Evolutionary conservation across 2,888 invertebrate species (phyloP).

Genomic region (Aspidapion aeneum): DNA sequence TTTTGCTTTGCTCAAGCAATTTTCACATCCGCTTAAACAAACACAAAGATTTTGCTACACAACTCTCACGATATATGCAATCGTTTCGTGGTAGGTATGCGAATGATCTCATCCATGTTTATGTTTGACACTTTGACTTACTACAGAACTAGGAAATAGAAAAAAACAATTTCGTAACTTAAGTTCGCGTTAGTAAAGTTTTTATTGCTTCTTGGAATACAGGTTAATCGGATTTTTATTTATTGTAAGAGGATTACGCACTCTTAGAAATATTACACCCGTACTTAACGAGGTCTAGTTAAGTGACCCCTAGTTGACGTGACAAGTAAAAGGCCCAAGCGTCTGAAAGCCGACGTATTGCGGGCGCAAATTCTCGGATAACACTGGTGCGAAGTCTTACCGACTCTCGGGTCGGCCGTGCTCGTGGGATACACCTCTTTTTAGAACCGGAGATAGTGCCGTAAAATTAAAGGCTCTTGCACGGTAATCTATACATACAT

Average conservation of each 20-base stretch:
- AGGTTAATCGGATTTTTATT: no score
- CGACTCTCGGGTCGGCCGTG: background rate
- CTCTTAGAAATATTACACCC: no score
- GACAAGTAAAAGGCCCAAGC: background rate
- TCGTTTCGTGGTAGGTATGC: background rate
- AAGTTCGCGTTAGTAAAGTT: background rate
- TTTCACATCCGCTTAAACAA: background rate
- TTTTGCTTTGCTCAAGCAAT: background rate
- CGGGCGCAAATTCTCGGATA: background rate
- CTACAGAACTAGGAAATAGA: background rate
- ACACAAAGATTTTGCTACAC: background rate
- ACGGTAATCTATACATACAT: no score
- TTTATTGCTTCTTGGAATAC: background rate
- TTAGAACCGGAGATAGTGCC: background rate
- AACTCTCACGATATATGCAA: background rate
- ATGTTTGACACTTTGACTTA: background rate
- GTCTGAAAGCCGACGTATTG: background rate
- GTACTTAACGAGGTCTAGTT: background rate
- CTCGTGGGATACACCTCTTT: background rate
- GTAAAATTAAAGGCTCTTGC: no score
- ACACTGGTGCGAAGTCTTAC: background rate
- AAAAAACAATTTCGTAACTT: background rate
- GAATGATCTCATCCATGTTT: background rate
- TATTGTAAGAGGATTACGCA: no score
- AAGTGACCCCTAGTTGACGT: background rate